phyloP scores from a whole-genome alignment of 2,113 vertebrate species.

The Jaculus jaculus region DNA sequence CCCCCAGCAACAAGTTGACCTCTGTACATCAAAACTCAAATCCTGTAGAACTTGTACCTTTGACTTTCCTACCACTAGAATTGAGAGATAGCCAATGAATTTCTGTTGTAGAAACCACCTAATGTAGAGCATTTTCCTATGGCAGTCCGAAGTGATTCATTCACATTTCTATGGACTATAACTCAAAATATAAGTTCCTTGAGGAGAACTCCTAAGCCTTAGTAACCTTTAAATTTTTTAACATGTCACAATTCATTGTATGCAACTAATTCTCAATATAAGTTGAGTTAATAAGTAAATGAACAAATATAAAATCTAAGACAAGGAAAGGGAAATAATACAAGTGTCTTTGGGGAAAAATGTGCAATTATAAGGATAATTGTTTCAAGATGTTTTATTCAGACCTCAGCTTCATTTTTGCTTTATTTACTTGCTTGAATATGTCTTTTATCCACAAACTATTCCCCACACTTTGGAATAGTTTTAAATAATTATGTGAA shows the following conservation, averaged over 20 bases:
- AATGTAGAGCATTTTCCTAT: background rate
- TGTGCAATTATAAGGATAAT: background rate
- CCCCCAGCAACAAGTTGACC: background rate
- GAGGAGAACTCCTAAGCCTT: background rate
- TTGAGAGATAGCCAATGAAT: background rate
- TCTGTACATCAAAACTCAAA: background rate
- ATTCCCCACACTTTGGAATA: constrained; percentile 25
- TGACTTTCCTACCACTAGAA: background rate
- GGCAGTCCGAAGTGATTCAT: background rate
- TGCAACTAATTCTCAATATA: background rate
- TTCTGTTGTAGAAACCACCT: background rate
- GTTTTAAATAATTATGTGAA: constrained; percentile 54
- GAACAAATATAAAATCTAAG: background rate
- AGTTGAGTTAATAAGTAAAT: constrained; percentile 1
- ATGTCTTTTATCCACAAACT: constrained; percentile 31
- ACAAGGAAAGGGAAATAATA: background rate
- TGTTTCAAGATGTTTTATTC: constrained; percentile 28
- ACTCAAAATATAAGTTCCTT: background rate
- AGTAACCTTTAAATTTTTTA: background rate
- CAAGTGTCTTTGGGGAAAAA: background rate
- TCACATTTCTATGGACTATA: background rate
- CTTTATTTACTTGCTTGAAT: constrained; percentile 31
- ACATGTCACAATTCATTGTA: background rate
- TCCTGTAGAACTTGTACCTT: background rate
- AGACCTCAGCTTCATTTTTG: background rate